Base-by-base conservation (phyloP, 2,888 invertebrate genomes). In the Tenthredo scrophulariae region DNA sequence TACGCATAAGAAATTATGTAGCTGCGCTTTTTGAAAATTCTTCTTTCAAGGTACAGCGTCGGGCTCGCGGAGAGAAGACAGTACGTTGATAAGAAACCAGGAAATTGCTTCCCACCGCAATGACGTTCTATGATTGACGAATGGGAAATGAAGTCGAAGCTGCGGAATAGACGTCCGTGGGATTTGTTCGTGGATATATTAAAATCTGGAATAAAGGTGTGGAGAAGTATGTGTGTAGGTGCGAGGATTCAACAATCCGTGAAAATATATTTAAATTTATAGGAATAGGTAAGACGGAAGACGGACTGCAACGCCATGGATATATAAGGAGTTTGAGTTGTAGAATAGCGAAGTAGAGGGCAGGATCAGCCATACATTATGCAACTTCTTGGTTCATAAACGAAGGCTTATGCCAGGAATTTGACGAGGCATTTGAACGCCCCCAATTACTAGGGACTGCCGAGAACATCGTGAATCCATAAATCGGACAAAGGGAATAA, bases 311-410 rank as follows among this genome's bases (percentile, higher is more conserved):
- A 5, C 7, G 7, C 18, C n/a, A n/a, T 5, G 5, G 54, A n/a
- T n/a, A n/a, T 54, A n/a, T 6, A 7, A 26, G 6, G 18, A 26
- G 67, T 67, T 67, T 26, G 54, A 50, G 26, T 50, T 77, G 77
- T 6, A 33, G 50, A 50, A 29, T 15, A 29, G 33, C 26, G n/a
- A 40, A 37, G 77, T 2, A 7, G 54, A 62, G 29, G 77, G 50
- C 33, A 74, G 77, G 29, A 40, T 33, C 22, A 37, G 70, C 88
- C 87, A 92, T 92, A 90, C 92, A 92, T 92, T 92, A 92, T 92
- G 92, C 90, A 92, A 91, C 91, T 91, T 89, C 89, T 89, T 90
- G 92, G 90, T 89, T 89, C 92, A 90, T 92, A 92, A 92, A 92
- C 91, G 90, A 88, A 89, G 88, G 86, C 88, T 88, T 87, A 86